Evolutionary conservation across 2,888 invertebrate species (phyloP), one percentile per base, ranked within the genome.

Genomic region (Pristionchus arcanus): DNA sequence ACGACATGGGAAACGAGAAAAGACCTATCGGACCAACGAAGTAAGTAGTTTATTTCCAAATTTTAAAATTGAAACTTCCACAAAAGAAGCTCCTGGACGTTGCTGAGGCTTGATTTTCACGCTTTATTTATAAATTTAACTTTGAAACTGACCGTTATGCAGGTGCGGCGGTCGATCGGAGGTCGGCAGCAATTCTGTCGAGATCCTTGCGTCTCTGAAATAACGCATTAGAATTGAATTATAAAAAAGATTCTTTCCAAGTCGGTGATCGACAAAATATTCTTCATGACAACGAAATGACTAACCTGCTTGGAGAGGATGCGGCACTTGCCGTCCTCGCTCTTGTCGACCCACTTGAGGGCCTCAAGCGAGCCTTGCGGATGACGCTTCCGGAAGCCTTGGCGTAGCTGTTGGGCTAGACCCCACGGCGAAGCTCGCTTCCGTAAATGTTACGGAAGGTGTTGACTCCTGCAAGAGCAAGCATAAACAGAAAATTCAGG

Each of bases 401-500:
- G 96, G 98, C 98, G 96, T 97, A 98, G 95, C 98, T 98, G 92
- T 98, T 98, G 68, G 99, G 99, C 90, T 97, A 97, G 63, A 98
- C 98, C 92, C 99, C 99, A 95, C 98, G 98, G 93, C 98, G 97
- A n/a, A n/a, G n/a, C n/a, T n/a, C n/a, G n/a, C n/a, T n/a, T n/a
- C n/a, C n/a, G n/a, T n/a, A n/a, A n/a, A n/a, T n/a, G n/a, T n/a
- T n/a, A n/a, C n/a, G n/a, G n/a, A n/a, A n/a, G n/a, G n/a, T n/a
- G n/a, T n/a, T n/a, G n/a, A n/a, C n/a, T n/a, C n/a, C n/a, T n/a
- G n/a, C n/a, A n/a, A n/a, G n/a, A n/a, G n/a, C n/a, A 96, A 98
- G 97, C 93, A 11, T 87, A 71, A 59, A 28, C 11, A n/a, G 15
- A n/a, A n/a, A 71, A 88, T 34, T 28, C 34, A 31, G 49, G 34